phyloP scores from a whole-genome alignment of 2,888 invertebrate species.

The Sinhomidia bicolor region DNA sequence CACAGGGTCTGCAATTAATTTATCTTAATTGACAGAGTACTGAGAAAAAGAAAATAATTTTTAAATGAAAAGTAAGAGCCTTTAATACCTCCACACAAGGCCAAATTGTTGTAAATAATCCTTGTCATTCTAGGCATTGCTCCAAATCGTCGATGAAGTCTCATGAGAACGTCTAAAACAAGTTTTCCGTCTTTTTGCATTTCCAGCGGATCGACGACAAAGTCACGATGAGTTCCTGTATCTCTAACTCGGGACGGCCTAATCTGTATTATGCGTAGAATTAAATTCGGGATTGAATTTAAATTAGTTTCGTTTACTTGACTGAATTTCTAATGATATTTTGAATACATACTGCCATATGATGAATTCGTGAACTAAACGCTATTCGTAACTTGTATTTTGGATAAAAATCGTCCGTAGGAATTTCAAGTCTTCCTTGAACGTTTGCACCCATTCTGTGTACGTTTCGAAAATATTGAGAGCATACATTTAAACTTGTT shows the following conservation, averaged over 20 bases:
- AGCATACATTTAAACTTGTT: slow-evolving; percentile 46
- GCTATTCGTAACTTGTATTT: slow-evolving; percentile 67
- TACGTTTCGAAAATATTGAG: slow-evolving; percentile 61
- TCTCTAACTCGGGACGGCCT: slow-evolving; percentile 68
- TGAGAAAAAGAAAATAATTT: too few relatives aligned
- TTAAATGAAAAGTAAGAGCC: too few relatives aligned
- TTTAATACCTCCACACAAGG: slow-evolving; percentile 76
- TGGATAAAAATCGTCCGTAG: slow-evolving; percentile 64
- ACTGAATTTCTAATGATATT: not conserved
- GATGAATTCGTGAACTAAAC: slow-evolving; percentile 72
- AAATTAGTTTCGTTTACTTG: not conserved
- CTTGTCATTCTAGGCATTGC: slow-evolving; percentile 68
- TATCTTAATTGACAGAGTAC: too few relatives aligned
- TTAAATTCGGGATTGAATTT: not conserved
- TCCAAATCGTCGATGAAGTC: slow-evolving; percentile 61
- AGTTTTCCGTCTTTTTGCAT: slow-evolving; percentile 70
- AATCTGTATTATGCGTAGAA: slow-evolving; percentile 51
- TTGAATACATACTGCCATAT: slow-evolving; percentile 63
- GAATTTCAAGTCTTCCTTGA: slow-evolving; percentile 72
- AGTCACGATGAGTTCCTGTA: slow-evolving; percentile 72
- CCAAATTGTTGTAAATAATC: slow-evolving; percentile 72
- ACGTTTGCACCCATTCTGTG: slow-evolving; percentile 69
- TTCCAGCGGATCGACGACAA: slow-evolving; percentile 73
- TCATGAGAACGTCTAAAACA: slow-evolving; percentile 68
- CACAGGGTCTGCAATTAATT: slow-evolving; percentile 45